These are phyloP conservation scores for Halichoerus grypus DNA, from an alignment of 2,113 vertebrate genomes.

Conservation along the genomic window DNA sequence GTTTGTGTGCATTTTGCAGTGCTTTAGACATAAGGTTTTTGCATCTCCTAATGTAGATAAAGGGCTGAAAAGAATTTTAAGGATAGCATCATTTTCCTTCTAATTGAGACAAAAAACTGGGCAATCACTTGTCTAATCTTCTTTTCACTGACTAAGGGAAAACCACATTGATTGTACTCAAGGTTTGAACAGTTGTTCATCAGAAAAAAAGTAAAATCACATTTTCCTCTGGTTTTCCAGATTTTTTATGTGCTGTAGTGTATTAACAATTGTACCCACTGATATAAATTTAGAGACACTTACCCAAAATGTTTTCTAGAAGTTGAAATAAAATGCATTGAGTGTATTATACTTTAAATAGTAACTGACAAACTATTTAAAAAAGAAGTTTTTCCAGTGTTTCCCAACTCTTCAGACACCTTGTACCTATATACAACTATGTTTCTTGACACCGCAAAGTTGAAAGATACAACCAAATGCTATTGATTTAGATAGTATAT, in stretches of 20 bases:
- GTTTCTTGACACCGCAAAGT: background rate
- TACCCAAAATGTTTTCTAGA: background rate
- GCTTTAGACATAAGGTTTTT: background rate
- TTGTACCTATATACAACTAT: background rate
- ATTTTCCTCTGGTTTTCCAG: background rate
- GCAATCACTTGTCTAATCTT: background rate
- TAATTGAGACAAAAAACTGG: background rate
- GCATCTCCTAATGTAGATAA: background rate
- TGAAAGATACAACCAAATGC: background rate
- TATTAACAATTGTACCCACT: background rate
- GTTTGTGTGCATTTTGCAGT: conserved; percentile 4
- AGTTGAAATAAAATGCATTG: background rate
- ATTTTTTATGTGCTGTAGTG: background rate
- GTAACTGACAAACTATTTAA: background rate
- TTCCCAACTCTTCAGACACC: background rate
- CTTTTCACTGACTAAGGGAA: conserved; percentile 7
- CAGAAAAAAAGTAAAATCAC: background rate
- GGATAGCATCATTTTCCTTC: conserved; percentile 14
- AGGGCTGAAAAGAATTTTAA: conserved; percentile 47
- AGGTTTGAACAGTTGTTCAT: background rate
- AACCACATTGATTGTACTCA: background rate
- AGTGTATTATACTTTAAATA: background rate
- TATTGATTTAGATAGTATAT: background rate
- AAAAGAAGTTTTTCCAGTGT: background rate
- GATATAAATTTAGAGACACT: background rate